Percentiles rank a stretch among this genome's conserved stretches.
Conservation (phyloP, 2,888 invertebrate species). For the Melinaea marsaeus region DNA sequence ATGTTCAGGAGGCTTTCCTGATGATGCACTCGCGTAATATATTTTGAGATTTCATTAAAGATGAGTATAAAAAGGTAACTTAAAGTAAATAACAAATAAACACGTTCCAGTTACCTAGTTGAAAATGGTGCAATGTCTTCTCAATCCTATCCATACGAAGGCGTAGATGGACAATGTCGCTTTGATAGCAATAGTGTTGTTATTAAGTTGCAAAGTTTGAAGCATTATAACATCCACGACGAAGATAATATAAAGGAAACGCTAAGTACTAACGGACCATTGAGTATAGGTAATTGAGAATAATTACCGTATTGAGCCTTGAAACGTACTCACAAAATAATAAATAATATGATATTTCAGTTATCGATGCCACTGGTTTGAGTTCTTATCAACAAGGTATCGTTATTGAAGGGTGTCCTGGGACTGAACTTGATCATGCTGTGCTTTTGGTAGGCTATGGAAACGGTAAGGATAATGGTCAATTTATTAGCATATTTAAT, state of each 20-base stretch:
- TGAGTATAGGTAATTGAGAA: background rate
- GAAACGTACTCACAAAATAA: background rate
- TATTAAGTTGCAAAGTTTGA: background rate
- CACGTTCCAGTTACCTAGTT: background rate
- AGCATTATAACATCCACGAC: background rate
- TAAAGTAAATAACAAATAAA: background rate
- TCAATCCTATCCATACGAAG: background rate
- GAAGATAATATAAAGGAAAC: background rate
- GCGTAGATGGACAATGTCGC: background rate
- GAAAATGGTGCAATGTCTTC: background rate
- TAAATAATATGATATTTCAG: background rate
- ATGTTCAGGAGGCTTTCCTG: constrained; percentile 16
- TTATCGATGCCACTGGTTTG: background rate
- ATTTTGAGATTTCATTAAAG: too few species aligned
- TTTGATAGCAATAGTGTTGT: background rate
- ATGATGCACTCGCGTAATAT: too few species aligned
- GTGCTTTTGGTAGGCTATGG: constrained; percentile 1
- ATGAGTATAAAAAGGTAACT: background rate
- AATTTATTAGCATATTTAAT: too few species aligned
- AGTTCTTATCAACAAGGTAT: background rate
- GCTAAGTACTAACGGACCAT: background rate
- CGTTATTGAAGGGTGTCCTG: background rate
- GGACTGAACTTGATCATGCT: background rate
- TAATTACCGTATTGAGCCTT: too few species aligned
- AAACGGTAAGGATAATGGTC: background rate